Evolutionary conservation across 1,140 invertebrate genomes (phyloP).

Genomic region (Tetragnatha versicolor): DNA sequence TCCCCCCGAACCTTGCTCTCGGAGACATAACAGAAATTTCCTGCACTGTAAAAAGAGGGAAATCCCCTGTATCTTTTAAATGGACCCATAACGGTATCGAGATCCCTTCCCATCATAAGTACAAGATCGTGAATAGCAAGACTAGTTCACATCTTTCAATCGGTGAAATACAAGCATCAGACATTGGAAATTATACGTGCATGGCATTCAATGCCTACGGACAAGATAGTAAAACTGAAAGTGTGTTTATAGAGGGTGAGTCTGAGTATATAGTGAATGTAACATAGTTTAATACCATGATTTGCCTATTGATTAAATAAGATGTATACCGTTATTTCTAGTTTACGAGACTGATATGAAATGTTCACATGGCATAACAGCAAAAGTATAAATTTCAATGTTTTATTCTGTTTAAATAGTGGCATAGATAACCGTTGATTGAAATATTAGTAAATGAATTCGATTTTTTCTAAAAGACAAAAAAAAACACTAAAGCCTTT

Average conservation of each 20-base stretch:
- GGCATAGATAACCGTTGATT: too few species aligned
- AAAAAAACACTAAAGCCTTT: too few species aligned
- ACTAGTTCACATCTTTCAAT: neutral
- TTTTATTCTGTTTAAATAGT: too few species aligned
- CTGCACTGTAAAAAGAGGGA: slow-evolving; percentile 38
- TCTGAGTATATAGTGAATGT: too few species aligned
- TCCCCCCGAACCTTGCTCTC: slow-evolving; percentile 21
- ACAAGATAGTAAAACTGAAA: slow-evolving; percentile 57
- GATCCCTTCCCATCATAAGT: neutral
- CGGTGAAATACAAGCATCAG: slow-evolving; percentile 1
- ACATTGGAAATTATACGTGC: slow-evolving; percentile 61
- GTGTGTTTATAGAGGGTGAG: slow-evolving; percentile 55
- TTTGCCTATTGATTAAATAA: too few species aligned
- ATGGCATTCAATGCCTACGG: slow-evolving; percentile 58
- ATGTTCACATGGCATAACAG: too few species aligned
- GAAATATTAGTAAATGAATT: too few species aligned
- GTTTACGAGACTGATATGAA: too few species aligned
- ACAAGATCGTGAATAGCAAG: slow-evolving; percentile 5
- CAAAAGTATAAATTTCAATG: too few species aligned
- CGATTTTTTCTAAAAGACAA: too few species aligned
- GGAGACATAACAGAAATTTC: slow-evolving; percentile 18
- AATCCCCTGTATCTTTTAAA: slow-evolving; percentile 17
- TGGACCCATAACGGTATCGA: neutral
- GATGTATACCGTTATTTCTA: too few species aligned
- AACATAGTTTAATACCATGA: too few species aligned